A percentile compares a stretch with the other conserved stretches of the same genome.
These are phyloP conservation scores for Creontiades dilutus DNA, from an alignment of 2,888 invertebrate genomes.

Conservation along the genomic window DNA sequence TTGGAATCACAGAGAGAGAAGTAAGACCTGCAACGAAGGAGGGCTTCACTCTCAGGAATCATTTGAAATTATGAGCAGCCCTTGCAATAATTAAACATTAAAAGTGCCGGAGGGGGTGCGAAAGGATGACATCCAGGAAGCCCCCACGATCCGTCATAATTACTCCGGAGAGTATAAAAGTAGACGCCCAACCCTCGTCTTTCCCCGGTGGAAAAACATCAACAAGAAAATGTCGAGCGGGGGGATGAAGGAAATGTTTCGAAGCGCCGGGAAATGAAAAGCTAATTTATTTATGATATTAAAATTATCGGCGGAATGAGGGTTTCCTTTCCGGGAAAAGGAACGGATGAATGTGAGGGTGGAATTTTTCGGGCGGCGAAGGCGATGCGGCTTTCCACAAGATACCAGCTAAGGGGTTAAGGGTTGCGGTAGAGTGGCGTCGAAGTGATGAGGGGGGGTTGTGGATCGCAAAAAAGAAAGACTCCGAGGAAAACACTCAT, in stretches of 20 bases:
- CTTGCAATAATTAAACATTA: conserved; percentile 34
- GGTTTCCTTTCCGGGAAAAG: neutral
- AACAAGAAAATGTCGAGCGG: no score
- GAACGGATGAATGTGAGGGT: neutral
- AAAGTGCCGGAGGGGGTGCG: neutral
- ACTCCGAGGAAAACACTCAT: conserved; percentile 32
- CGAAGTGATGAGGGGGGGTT: neutral
- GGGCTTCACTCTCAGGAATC: neutral
- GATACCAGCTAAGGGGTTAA: neutral
- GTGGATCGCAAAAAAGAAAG: conserved; percentile 30
- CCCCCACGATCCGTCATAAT: conserved; percentile 40
- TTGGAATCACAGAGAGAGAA: neutral
- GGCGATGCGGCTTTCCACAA: neutral
- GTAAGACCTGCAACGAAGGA: neutral
- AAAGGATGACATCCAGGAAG: conserved; percentile 15
- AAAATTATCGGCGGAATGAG: conserved; percentile 34
- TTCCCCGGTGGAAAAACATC: neutral
- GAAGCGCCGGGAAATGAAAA: conserved; percentile 29
- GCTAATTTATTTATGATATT: conserved; percentile 53
- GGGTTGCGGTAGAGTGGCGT: neutral
- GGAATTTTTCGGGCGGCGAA: neutral
- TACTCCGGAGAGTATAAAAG: conserved; percentile 21
- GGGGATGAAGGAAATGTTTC: neutral
- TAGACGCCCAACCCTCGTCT: neutral
- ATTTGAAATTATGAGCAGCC: conserved; percentile 36